Base-by-base conservation (phyloP, 2,888 invertebrate genomes). In the Cistogaster globosa region DNA sequence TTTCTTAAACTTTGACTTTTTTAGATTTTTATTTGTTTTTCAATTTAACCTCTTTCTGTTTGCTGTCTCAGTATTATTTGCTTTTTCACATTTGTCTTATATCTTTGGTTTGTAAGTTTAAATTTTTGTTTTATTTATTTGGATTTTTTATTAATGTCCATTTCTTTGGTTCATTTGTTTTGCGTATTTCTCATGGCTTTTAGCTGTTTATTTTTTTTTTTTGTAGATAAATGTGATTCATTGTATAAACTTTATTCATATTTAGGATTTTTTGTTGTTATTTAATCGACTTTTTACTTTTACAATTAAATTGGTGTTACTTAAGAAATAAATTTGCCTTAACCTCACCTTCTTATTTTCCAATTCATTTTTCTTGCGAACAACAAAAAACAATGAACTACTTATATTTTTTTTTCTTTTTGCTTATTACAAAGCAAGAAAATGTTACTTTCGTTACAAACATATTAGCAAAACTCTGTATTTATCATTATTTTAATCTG, bases 161-260 rank as follows among this genome's bases (percentile, higher is more conserved):
- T 65, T 48, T 58, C 48, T 16, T 48, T n/a, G 58, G n/a, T 20
- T 53, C 18, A 53, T 36, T 53, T 53, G 18, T 38, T 62, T 53
- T 62, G 7, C 7, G 16, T n/a, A 36, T 77, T 68, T 38, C 6
- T 42, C 53, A 1, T 68, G n/a, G 55, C 36, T 69, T 55, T 1
- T 65, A 20, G 11, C 11, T 18, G 18, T 14, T 48, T 48, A 16
- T 4, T 38, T 53, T 51, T 62, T 62, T 6, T n/a, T n/a, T 51
- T 62, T 53, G 7, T 48, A 80, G 57, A 71, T 71, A 65, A 5
- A 71, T 51, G 58, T 82, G 65, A 82, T 82, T 82, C 72, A 82
- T 82, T 77, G 20, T 20, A 20, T 32, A 5, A 32, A 69, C 42
- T 76, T 81, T 74, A 82, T 82, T 75, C 48, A 65, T 57, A 82